Conservation (phyloP, 2,888 invertebrate genomes). For the Zonitis immaculata region DNA sequence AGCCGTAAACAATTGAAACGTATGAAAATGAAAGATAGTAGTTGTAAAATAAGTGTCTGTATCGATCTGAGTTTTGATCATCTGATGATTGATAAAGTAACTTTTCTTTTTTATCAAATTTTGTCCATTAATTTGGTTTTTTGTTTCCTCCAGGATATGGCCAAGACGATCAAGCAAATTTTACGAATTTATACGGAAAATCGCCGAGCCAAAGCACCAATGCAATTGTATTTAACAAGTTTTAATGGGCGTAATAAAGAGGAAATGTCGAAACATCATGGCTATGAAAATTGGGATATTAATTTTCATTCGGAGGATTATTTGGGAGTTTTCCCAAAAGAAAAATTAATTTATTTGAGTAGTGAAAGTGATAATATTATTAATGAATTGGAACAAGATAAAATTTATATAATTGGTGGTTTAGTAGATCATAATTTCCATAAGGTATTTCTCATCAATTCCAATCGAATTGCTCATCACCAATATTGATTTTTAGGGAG, state of each 20-base stretch:
- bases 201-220: constrained; percentile 70
- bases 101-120: constrained; percentile 14
- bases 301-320: constrained; percentile 66
- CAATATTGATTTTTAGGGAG: constrained; percentile 65
- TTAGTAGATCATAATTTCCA: constrained; percentile 96
- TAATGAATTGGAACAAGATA: constrained; percentile 65
- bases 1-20: constrained; percentile 75
- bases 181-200: constrained; percentile 88
- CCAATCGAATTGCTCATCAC: too few relatives aligned
- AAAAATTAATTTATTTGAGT: constrained; percentile 82
- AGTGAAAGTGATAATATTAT: constrained; percentile 92
- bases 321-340: constrained; percentile 65
- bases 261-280: constrained; percentile 76
- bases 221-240: constrained; percentile 79
- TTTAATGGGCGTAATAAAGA: constrained; percentile 68
- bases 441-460: too few relatives aligned
- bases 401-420: constrained; percentile 93
- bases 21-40: constrained; percentile 63
- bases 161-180: constrained; percentile 86
- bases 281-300: constrained; percentile 91
- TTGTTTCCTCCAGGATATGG: too few relatives aligned
- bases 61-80: constrained; percentile 90
- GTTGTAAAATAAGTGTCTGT: constrained; percentile 66
- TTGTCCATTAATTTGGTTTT: too few relatives aligned
- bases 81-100: constrained; percentile 68